Percentiles rank a stretch among this genome's conserved stretches.
phyloP scores from a whole-genome alignment of 2,113 vertebrate species.

The Pristiophorus japonicus region DNA sequence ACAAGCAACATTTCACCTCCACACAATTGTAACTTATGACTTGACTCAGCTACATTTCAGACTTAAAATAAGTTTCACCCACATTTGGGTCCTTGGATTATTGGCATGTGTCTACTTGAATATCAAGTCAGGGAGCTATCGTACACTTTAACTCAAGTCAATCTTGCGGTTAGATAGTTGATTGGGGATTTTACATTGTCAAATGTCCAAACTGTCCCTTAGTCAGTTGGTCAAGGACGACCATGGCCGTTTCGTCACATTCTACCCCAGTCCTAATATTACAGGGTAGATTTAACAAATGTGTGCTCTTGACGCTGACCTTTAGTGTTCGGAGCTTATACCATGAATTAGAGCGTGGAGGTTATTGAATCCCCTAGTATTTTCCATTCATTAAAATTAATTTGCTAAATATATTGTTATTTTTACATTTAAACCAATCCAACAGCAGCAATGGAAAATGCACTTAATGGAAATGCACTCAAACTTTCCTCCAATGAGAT shows the following conservation, averaged over 20 bases:
- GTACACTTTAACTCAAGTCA: background rate
- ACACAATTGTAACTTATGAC: background rate
- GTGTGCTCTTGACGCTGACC: background rate
- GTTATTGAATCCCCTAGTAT: background rate
- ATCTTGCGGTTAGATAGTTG: background rate
- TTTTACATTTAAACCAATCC: background rate
- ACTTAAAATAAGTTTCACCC: background rate
- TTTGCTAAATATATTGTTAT: background rate
- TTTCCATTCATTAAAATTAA: background rate
- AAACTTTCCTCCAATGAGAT: background rate
- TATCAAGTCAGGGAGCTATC: background rate
- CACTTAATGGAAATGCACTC: background rate
- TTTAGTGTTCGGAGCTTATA: background rate
- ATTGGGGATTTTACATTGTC: background rate
- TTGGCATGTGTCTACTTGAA: background rate
- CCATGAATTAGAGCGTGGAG: background rate
- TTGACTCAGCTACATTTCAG: background rate
- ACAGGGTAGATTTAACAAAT: background rate
- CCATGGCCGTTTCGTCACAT: background rate
- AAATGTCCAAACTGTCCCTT: background rate
- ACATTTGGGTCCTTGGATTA: background rate
- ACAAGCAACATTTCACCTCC: background rate
- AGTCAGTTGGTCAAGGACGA: background rate
- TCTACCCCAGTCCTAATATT: background rate
- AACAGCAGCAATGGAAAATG: background rate